Evolutionary conservation across 1,140 invertebrate species (phyloP), one percentile per base, ranked within the genome.

Genomic region (Pogonognathellus flavescens): DNA sequence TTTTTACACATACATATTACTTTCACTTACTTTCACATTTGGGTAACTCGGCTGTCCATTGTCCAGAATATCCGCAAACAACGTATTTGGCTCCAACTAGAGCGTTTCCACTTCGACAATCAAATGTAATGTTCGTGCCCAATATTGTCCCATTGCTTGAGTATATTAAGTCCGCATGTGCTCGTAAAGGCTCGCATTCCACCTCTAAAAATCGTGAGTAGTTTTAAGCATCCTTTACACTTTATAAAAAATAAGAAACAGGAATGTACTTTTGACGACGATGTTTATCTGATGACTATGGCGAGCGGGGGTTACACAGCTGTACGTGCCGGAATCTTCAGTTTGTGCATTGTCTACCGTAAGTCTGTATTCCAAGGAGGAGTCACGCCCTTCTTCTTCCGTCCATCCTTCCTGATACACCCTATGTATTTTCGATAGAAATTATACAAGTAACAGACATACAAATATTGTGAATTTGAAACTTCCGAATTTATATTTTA

Each of bases 271-370:
- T 88, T 86, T 86, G 14, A 97, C 95, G 84, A 94, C 92, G 72
- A 97, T 94, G 88, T 95, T 94, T 6, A 97, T 93, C 62, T 94
- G 93, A 90, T 97, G 95, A 18, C 93, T 93, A 88, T 96, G 95
- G 53, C 95, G 90, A 0, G 94, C 94, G 0, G 96, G 96, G 0
- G 95, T 96, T 80, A 94, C 93, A 89, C 96, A 97, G 1, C 95
- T 94, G 89, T 95, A 96, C 0, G 93, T 90, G 4, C 96, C 96
- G 1, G 95, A 94, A 90, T 97, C 96, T 81, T 96, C 95, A 89
- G 93, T 93, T 57, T 92, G 92, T 0, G 95, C 95, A 89, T 95
- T 93, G 84, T 94, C 93, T 70, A 97, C 95, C 83, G 95, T 96
- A 31, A 97, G 90, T 1, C 96, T 92, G 89, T 95, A 97, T 90